These are phyloP conservation scores for Agrilus biguttatus DNA, from an alignment of 2,888 invertebrate genomes.

Conservation along the genomic window DNA sequence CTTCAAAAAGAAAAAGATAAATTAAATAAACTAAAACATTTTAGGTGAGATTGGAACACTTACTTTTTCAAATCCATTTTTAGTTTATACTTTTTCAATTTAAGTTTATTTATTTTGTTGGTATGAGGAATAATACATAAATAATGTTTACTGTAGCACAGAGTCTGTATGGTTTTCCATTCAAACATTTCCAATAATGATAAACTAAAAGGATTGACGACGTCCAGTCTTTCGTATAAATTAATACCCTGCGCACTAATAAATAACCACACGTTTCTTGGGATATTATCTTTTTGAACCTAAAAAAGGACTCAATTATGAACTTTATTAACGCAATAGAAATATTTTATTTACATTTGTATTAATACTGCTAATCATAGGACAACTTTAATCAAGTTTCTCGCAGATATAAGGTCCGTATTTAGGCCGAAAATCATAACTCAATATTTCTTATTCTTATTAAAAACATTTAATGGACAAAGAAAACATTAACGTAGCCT, in stretches of 20 bases:
- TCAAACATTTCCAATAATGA: slow-evolving; percentile 34
- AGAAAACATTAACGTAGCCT: no score
- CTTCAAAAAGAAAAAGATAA: slow-evolving; percentile 24
- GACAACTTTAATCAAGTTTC: no score
- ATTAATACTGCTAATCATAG: no score
- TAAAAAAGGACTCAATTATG: slow-evolving; percentile 15
- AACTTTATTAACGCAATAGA: background rate
- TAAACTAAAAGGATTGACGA: slow-evolving; percentile 26
- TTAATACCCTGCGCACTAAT: slow-evolving; percentile 50
- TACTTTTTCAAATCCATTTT: slow-evolving; percentile 60
- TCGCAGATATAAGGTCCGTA: no score
- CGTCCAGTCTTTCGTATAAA: slow-evolving; percentile 39
- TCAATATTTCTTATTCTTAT: no score
- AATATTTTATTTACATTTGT: no score
- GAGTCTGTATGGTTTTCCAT: slow-evolving; percentile 63
- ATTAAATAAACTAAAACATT: background rate
- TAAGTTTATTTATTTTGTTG: slow-evolving; percentile 37
- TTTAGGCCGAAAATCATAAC: no score
- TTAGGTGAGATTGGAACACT: slow-evolving; percentile 15
- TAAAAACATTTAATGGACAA: no score
- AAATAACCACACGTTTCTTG: slow-evolving; percentile 46
- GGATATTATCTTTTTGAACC: slow-evolving; percentile 42
- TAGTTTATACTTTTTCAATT: slow-evolving; percentile 52
- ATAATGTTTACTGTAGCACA: slow-evolving; percentile 61
- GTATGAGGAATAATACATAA: slow-evolving; percentile 40